Base-by-base conservation (phyloP, 2,888 invertebrate species). In the Sesia bembeciformis region DNA sequence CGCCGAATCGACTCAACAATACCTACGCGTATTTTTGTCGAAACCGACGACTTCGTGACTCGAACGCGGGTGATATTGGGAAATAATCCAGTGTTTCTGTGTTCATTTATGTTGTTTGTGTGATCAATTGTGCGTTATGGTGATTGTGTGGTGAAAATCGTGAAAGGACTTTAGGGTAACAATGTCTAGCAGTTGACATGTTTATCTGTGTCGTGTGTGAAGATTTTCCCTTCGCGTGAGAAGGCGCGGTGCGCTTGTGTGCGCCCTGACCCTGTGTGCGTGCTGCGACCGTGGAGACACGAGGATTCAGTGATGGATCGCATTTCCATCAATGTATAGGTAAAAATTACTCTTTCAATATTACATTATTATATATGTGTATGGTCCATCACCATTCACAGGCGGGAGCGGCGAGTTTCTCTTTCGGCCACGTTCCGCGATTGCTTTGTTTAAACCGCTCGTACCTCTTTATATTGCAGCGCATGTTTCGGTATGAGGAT, bases 171-270 rank as follows among this genome's bases (percentile, higher is more conserved):
- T 23, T 84, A 82, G 81, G 84, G 87, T 85, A 87, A 88, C 87
- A 84, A 88, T 89, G 88, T 89, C 84, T 87, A 87, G 84, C 76
- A 86, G 85, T 89, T 89, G 89, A 89, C 89, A 89, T 89, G 89
- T 89, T 89, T 89, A 89, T 89, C 89, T 88, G 88, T 89, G 86
- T 83, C 87, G 88, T 89, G 86, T 88, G 86, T 88, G 89, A 89
- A 88, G 89, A 88, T 88, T 89, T 89, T 89, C 88, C 89, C 88
- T 87, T 89, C 79, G 87, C 81, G 88, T 88, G 87, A 88, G 87
- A 86, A 85, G 85, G 82, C 81, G 81, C 73, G 65, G 80, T 83
- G 82, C 71, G 78, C 68, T 74, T 72, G 87, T 86, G 87, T 83
- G 84, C 75, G 82, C 40, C 40, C 39, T 39, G 39, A 50, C 6